Percentiles rank a stretch among this genome's conserved stretches.
Evolutionary conservation across 2,113 vertebrate genomes (phyloP).

Genomic region (Casuarius casuarius): DNA sequence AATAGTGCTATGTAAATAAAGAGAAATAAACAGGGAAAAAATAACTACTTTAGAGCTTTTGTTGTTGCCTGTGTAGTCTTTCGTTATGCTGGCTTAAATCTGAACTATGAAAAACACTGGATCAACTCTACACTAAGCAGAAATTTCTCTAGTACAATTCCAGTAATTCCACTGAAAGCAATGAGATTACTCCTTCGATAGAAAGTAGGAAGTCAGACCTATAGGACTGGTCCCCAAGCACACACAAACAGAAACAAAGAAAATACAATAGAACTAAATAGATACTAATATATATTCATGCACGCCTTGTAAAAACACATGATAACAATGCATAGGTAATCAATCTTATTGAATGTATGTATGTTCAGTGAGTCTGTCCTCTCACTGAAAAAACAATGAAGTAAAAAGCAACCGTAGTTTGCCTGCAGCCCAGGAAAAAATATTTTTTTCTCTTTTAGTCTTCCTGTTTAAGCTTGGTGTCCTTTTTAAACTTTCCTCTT

Average conservation of each 20-base stretch:
- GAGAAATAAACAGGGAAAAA: background rate
- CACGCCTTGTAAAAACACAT: background rate
- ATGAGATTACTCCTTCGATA: background rate
- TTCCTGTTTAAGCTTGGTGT: background rate
- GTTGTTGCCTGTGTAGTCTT: background rate
- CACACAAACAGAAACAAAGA: background rate
- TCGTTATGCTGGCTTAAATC: background rate
- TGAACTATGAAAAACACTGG: background rate
- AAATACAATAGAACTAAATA: background rate
- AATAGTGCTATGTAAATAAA: background rate
- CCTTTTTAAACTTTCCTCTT: background rate
- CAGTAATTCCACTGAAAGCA: background rate
- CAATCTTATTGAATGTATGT: background rate
- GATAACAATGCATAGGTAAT: background rate
- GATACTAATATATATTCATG: background rate
- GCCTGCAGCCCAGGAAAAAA: background rate
- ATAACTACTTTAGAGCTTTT: background rate
- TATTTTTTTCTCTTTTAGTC: background rate
- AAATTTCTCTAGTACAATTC: background rate
- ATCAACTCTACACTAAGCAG: background rate
- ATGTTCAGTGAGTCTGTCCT: background rate
- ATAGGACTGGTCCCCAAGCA: background rate
- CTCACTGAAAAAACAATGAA: background rate
- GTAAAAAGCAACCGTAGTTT: background rate
- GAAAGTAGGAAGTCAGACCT: background rate